Base-by-base conservation (phyloP, 37 sponge, comb jelly and placozoan genomes). In the Theonella swinhoei region DNA sequence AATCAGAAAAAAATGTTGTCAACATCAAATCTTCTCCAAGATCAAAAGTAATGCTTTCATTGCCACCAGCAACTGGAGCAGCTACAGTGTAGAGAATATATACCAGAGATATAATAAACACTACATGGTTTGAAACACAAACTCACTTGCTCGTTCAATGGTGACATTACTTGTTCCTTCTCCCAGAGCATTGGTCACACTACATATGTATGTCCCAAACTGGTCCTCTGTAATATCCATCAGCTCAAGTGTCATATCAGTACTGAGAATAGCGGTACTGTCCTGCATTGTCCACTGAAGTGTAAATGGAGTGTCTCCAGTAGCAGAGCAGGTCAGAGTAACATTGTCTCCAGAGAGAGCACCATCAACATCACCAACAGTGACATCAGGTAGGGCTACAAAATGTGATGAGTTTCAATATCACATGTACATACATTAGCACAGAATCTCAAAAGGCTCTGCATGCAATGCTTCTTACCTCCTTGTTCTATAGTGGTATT, bases 61-160 rank as follows among this genome's bases (percentile, higher is more conserved):
- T 47, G 54, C 14, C 14, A 14, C 54, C 54, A 47, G 54, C 54
- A 47, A 14, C 14, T 47, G 54, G 54, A 47, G 54, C 54, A 7
- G 14, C 54, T 47, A 14, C 14, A 14, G 54, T 17, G 54, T 47
- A 47, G 54, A 47, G 54, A 14, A 7, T 17, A 47, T 17, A 14
- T 47, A 14, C 14, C 54, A n/a, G n/a, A n/a, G n/a, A n/a, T n/a
- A 85, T 84, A 42, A 74, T 40, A 66, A 79, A 62, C 37, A 36
- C 32, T 72, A 79, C 25, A 61, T n/a, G n/a, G n/a, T n/a, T n/a
- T n/a, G n/a, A 43, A 41, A 84, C 83, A 17, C 33, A 41, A 14
- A 89, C 31, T 29, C 30, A 47, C 54, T 14, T 47, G 54, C 54
- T 47, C 14, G 54, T 47, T 47, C 11, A 14, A 47, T 7, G 14